phyloP scores from a whole-genome alignment of 2,888 invertebrate genomes.

The Andrena trimmerana region DNA sequence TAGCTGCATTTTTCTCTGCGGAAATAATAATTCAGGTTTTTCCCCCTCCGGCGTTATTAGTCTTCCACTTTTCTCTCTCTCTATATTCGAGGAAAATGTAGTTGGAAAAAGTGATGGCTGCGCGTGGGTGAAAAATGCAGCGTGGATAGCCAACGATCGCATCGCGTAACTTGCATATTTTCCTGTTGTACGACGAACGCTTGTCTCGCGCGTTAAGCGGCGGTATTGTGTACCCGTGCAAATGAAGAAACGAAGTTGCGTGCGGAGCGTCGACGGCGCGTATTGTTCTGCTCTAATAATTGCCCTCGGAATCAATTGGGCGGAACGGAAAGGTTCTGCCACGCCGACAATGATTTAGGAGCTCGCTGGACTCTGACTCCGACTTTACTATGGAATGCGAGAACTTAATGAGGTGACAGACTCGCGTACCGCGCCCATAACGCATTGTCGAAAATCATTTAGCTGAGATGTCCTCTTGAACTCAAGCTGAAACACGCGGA shows the following conservation, averaged over 20 bases:
- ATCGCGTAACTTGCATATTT: constrained; percentile 28
- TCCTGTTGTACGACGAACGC: constrained; percentile 28
- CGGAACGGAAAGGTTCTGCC: constrained; percentile 69
- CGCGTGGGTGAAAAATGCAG: background rate
- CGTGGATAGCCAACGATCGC: constrained; percentile 4
- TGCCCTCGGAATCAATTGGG: constrained; percentile 67
- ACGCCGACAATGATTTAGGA: constrained; percentile 66
- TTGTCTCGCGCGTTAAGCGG: constrained; percentile 32
- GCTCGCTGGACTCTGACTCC: constrained; percentile 31
- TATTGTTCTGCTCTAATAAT: constrained; percentile 74
- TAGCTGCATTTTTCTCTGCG: background rate
- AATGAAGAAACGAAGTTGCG: constrained; percentile 43
- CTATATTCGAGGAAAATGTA: background rate
- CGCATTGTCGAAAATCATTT: constrained; percentile 11
- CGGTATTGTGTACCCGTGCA: constrained; percentile 19
- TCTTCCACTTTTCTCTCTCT: background rate
- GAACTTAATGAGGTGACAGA: constrained; percentile 30
- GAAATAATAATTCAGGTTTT: background rate
- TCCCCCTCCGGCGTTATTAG: background rate
- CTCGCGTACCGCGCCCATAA: background rate
- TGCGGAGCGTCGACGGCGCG: constrained; percentile 48
- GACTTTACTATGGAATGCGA: background rate
- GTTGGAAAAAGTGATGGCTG: constrained; percentile 2
- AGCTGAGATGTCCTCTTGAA: background rate
- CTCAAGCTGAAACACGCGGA: background rate